phyloP scores from a whole-genome alignment of 2,113 vertebrate genomes.

The Quiscalus mexicanus region DNA sequence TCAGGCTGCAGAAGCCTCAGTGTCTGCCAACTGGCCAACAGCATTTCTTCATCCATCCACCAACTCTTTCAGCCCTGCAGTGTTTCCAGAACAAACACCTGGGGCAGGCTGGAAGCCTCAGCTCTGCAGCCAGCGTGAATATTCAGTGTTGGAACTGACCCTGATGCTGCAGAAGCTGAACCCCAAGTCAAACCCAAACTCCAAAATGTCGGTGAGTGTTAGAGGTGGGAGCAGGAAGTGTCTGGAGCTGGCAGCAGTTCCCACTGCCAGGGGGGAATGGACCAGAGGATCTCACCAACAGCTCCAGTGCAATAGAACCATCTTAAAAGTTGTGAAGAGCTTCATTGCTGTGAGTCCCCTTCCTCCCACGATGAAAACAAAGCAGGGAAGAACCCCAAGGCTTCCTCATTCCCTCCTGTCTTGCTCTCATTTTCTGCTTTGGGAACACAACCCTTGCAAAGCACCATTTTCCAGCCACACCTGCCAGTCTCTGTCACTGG shows the following conservation, averaged over 20 bases:
- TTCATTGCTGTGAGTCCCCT: not conserved
- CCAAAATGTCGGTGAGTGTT: accelerated
- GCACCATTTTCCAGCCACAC: not conserved
- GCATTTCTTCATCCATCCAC: not conserved
- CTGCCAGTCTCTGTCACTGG: not conserved
- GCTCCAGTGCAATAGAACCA: not conserved
- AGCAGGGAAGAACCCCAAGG: not conserved
- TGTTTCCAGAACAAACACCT: not conserved
- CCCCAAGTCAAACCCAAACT: not conserved
- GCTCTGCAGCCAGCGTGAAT: not conserved
- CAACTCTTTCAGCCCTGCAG: not conserved
- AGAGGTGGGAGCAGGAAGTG: not conserved
- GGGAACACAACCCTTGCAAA: not conserved
- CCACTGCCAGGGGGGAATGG: accelerated
- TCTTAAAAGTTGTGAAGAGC: not conserved
- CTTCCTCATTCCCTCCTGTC: not conserved
- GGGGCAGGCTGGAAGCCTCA: not conserved
- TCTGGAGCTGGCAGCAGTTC: not conserved
- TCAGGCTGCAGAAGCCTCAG: not conserved
- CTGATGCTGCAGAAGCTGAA: not conserved
- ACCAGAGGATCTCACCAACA: not conserved
- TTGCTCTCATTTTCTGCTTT: not conserved
- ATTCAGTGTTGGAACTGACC: not conserved
- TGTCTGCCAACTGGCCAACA: not conserved
- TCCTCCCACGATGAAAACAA: not conserved